A percentile compares a stretch with the other conserved stretches of the same genome.
These are phyloP conservation scores for Eurytoma adleriae DNA, from an alignment of 2,888 invertebrate genomes.

Conservation along the genomic window DNA sequence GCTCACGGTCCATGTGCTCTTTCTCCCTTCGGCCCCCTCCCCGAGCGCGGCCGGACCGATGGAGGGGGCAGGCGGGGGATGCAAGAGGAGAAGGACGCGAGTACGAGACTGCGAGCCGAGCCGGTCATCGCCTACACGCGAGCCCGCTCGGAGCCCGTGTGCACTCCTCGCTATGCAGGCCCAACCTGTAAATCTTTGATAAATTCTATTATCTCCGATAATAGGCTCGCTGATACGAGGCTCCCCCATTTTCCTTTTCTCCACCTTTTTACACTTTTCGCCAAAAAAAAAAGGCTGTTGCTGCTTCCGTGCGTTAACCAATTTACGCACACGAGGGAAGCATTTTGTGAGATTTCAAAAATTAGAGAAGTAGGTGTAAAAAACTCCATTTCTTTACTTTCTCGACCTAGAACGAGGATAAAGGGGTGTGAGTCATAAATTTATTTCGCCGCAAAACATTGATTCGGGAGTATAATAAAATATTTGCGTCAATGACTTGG, in stretches of 20 bases:
- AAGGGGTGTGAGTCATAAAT: too few species aligned
- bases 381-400: too few species aligned
- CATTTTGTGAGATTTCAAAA: too few species aligned
- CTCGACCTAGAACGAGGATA: too few species aligned
- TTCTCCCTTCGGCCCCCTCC: constrained; percentile 6
- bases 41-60: background rate
- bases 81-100: constrained; percentile 21
- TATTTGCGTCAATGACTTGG: too few species aligned
- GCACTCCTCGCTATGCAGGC: too few species aligned
- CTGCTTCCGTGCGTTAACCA: background rate
- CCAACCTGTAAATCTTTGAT: constrained; percentile 38
- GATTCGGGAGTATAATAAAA: too few species aligned
- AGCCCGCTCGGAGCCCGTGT: background rate
- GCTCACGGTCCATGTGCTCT: constrained; percentile 39
- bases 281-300: background rate
- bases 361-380: too few species aligned
- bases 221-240: background rate
- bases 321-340: too few species aligned
- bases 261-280: background rate
- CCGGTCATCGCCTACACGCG: constrained; percentile 38
- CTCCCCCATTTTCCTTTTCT: background rate
- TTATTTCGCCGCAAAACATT: too few species aligned
- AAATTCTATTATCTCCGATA: constrained; percentile 27
- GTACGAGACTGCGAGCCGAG: background rate
- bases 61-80: background rate